Evolutionary conservation across 2,888 invertebrate species (phyloP).

Genomic region (Megaustenia siamemsis): DNA sequence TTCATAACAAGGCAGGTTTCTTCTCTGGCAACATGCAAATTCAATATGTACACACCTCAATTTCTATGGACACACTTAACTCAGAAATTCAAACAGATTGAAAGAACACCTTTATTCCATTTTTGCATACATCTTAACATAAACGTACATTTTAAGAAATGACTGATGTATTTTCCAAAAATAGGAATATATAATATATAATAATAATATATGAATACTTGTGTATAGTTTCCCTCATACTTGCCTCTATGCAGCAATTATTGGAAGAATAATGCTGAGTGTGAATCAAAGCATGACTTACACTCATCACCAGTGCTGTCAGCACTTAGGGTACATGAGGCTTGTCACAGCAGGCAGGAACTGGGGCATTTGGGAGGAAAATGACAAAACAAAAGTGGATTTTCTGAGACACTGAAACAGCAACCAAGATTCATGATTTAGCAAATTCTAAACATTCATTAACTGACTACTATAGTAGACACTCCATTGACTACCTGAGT

Average conservation of each 20-base stretch:
- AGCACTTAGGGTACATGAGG: background rate
- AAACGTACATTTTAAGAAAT: conserved; percentile 72
- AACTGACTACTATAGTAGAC: no score
- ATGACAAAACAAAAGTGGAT: background rate
- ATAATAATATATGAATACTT: conserved; percentile 72
- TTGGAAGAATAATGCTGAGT: conserved; percentile 61
- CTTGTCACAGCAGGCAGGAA: background rate
- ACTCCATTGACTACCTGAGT: no score
- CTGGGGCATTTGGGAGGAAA: background rate
- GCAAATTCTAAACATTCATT: no score
- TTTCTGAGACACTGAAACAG: background rate
- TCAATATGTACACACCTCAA: no score
- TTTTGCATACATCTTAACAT: conserved; percentile 76
- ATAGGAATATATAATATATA: conserved; percentile 70
- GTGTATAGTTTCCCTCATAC: conserved; percentile 65
- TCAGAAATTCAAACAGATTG: conserved; percentile 36
- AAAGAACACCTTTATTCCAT: conserved; percentile 78
- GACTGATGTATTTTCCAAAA: conserved; percentile 72
- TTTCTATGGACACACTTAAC: no score
- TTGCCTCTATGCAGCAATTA: conserved; percentile 56
- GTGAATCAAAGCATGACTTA: conserved; percentile 31
- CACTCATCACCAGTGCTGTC: conserved; percentile 8
- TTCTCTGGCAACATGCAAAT: no score
- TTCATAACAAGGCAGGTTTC: no score
- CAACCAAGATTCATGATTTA: background rate